Conservation (phyloP, 2,113 vertebrate genomes). For the Rhadina sibilatrix region DNA sequence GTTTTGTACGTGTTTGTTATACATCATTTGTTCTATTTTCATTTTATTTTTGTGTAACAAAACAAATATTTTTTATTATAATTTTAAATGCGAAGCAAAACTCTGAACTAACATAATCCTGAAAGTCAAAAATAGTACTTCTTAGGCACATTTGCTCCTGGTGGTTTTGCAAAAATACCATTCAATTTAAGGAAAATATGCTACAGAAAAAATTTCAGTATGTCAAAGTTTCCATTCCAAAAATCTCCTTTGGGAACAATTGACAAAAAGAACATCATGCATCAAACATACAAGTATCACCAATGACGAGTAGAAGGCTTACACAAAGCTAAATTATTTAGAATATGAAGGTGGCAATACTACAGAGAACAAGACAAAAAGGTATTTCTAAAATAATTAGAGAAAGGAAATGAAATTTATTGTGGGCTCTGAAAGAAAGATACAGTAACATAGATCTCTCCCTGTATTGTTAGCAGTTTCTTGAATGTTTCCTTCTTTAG, state of each 20-base stretch:
- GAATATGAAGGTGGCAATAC: neutral
- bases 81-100: constrained; percentile 24
- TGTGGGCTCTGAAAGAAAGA: neutral
- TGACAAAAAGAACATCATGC: neutral
- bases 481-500: neutral
- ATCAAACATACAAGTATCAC: neutral
- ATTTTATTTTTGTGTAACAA: neutral
- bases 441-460: neutral
- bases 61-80: neutral
- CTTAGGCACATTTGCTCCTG: neutral
- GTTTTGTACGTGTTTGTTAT: neutral
- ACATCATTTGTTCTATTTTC: neutral
- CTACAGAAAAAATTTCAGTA: neutral
- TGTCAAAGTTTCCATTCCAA: neutral
- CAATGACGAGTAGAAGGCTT: neutral
- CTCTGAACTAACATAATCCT: neutral
- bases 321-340: neutral
- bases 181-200: neutral
- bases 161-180: neutral
- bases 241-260: neutral
- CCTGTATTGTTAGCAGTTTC: neutral
- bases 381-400: constrained; percentile 10
- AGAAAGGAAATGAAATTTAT: neutral
- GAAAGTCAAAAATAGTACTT: neutral
- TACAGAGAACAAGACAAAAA: constrained; percentile 1